These are phyloP conservation scores for Suncus etruscus DNA, from an alignment of 2,113 vertebrate genomes.

Conservation along the genomic window DNA sequence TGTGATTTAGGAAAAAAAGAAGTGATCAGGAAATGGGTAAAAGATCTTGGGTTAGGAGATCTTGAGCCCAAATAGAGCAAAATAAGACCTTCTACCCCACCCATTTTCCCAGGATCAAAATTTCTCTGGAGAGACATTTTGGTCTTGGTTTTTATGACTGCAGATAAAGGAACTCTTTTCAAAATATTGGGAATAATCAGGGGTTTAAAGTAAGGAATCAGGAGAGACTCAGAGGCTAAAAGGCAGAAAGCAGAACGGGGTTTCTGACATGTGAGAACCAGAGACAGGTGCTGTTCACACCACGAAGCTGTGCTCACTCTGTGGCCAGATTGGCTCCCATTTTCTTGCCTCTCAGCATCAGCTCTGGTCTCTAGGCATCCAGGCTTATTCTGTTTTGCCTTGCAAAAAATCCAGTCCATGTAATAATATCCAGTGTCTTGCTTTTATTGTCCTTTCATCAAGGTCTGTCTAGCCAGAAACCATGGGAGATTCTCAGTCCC, in stretches of 20 bases:
- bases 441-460: constrained; percentile 8
- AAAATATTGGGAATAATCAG: constrained; percentile 39
- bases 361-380: constrained; percentile 23
- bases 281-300: neutral
- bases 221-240: constrained; percentile 28
- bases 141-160: constrained; percentile 44
- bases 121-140: constrained; percentile 32
- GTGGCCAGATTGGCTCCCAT: constrained; percentile 19
- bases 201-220: constrained; percentile 2
- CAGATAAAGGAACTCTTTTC: constrained; percentile 49
- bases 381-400: constrained; percentile 44
- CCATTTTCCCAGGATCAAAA: neutral
- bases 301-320: neutral
- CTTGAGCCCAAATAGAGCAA: neutral
- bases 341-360: constrained; percentile 4
- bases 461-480: neutral
- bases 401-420: neutral
- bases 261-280: neutral
- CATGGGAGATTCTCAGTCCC: constrained; percentile 32
- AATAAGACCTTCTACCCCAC: neutral
- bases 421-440: neutral
- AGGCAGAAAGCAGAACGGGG: neutral
- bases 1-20: neutral
- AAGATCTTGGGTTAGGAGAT: constrained; percentile 8
- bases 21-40: neutral